Percentiles rank a stretch among this genome's conserved stretches.
These are phyloP conservation scores for Pollenia amentaria DNA, from an alignment of 2,888 invertebrate genomes.

Conservation along the genomic window DNA sequence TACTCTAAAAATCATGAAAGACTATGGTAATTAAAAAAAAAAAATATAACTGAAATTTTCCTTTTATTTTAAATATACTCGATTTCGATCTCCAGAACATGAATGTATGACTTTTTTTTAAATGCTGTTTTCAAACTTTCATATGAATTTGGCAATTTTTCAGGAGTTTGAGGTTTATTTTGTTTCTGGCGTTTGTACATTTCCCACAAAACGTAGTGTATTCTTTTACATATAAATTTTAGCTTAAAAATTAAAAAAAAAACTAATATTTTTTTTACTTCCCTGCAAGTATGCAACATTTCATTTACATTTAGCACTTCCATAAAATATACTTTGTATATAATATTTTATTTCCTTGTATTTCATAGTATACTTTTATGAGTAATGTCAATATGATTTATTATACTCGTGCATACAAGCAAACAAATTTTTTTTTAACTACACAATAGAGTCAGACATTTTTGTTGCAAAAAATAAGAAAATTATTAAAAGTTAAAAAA, in stretches of 20 bases:
- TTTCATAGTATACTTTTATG: neutral
- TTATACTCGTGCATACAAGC: neutral
- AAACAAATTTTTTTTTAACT: neutral
- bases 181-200: too few species aligned
- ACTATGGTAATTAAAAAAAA: too few species aligned
- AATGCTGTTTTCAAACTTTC: too few species aligned
- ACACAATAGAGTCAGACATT: slow-evolving; percentile 1
- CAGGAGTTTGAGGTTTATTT: too few species aligned
- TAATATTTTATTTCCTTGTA: slow-evolving; percentile 20
- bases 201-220: too few species aligned
- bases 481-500: slow-evolving; percentile 10
- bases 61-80: too few species aligned
- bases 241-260: neutral
- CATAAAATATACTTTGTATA: neutral
- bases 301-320: neutral
- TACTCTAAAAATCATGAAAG: too few species aligned
- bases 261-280: neutral
- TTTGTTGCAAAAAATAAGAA: slow-evolving; percentile 22
- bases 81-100: too few species aligned
- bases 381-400: slow-evolving; percentile 4
- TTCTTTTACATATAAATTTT: neutral
- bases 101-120: too few species aligned
- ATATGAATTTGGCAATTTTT: too few species aligned
- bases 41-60: too few species aligned
- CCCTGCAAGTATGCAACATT: slow-evolving; percentile 41